Evolutionary conservation across 2,888 invertebrate species (phyloP).

Genomic region (Tethea ocularis): DNA sequence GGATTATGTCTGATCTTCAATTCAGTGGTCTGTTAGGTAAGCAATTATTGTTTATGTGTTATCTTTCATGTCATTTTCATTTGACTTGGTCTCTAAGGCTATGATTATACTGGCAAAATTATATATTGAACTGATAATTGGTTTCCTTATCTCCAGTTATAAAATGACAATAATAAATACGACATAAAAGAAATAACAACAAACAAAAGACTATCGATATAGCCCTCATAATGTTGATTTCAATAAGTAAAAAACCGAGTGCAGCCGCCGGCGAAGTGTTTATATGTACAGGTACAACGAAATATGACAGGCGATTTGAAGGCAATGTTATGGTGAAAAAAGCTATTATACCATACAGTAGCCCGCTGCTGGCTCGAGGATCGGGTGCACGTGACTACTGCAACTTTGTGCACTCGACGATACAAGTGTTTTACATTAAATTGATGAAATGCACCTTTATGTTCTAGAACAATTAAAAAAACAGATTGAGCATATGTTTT

Average conservation of each 20-base stretch:
- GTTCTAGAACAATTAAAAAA: neutral
- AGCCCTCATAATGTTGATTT: neutral
- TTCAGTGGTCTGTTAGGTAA: too few relatives aligned
- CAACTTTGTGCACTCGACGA: constrained; percentile 36
- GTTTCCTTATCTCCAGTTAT: too few relatives aligned
- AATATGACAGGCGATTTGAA: constrained; percentile 66
- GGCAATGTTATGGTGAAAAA: constrained; percentile 58
- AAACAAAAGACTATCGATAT: constrained; percentile 3
- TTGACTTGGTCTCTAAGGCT: too few relatives aligned
- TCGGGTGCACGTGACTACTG: constrained; percentile 44
- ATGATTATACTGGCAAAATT: too few relatives aligned
- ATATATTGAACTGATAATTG: too few relatives aligned
- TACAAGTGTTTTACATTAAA: constrained; percentile 35
- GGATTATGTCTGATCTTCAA: too few relatives aligned
- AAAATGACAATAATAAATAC: too few relatives aligned
- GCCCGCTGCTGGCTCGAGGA: constrained; percentile 52
- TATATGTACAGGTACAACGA: constrained; percentile 42
- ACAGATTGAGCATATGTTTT: neutral
- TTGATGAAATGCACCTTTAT: constrained; percentile 3
- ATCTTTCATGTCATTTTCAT: too few relatives aligned
- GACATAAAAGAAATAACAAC: neutral
- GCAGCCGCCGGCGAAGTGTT: constrained; percentile 38
- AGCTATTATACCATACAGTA: constrained; percentile 76
- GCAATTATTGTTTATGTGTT: too few relatives aligned
- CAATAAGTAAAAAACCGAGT: neutral